Conservation (phyloP, 2,888 invertebrate genomes). For the Odontocerum albicorne region DNA sequence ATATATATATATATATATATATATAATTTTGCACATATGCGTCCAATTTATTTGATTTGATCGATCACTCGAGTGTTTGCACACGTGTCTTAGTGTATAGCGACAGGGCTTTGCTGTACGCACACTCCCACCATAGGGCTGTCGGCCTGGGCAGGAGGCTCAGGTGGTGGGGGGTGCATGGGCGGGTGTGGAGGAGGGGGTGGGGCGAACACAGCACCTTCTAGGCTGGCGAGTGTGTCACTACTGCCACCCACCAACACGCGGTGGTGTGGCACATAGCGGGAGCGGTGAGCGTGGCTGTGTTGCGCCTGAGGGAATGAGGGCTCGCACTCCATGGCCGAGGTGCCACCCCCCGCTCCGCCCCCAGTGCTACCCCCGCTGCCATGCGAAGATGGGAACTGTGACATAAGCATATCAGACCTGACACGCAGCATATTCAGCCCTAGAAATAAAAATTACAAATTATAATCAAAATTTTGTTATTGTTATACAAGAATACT, state of each 20-base stretch:
- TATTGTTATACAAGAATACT: too few relatives aligned
- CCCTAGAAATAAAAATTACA: constrained; percentile 42
- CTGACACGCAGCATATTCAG: constrained; percentile 50
- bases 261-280: constrained; percentile 41
- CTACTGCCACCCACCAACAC: constrained; percentile 5
- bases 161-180: constrained; percentile 36
- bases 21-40: too few relatives aligned
- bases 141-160: constrained; percentile 44
- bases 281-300: constrained; percentile 43
- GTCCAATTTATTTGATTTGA: too few relatives aligned
- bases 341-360: constrained; percentile 43
- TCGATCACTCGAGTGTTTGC: too few relatives aligned
- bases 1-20: too few relatives aligned
- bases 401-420: constrained; percentile 38
- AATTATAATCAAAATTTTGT: too few relatives aligned
- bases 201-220: constrained; percentile 40
- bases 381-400: constrained; percentile 15
- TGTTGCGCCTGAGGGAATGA: constrained; percentile 49
- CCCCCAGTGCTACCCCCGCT: constrained; percentile 38
- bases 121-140: constrained; percentile 85
- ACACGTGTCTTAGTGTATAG: constrained; percentile 67
- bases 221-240: constrained; percentile 46
- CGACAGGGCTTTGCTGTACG: constrained; percentile 90
- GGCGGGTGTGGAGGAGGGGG: constrained; percentile 39
- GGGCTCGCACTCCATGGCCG: constrained; percentile 81